Base-by-base conservation (phyloP, 2,113 vertebrate species). In the Laterallus jamaicensis region DNA sequence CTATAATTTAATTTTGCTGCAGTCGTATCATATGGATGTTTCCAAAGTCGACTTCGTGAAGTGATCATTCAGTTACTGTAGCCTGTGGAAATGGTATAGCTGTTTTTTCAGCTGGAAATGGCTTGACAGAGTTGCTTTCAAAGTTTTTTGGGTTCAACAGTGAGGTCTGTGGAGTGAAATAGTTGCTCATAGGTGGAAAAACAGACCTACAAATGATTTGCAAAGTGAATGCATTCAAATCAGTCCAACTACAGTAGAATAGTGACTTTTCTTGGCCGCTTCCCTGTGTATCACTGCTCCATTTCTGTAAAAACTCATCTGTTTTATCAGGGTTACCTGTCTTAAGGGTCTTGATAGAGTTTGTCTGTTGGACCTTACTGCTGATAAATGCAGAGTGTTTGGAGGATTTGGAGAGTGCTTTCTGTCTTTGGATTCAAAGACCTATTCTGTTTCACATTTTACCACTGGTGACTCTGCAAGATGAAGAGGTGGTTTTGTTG, bases 21-120 rank as follows among this genome's bases (percentile, higher is more conserved):
- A 14, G 58, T 71, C 4, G 0, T 9, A 29, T 52, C 20, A 25
- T 31, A 18, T 25, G 68, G 32, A 35, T 88, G 58, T 85, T 60
- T 68, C 75, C 50, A 64, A 54, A 37, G n/a, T 47, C 90, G 69
- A 19, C 58, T 80, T 25, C 62, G 37, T 75, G 77, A 54, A 42
- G 35, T 4, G 58, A 16, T 55, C 67, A 2, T 79, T 76, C 69
- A 44, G 49, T 87, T 74, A 50, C 81, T 91, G 76, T 77, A 93
- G 64, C 50, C 71, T 64, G 39, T 40, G 63, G 21, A 79, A 86
- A 63, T 35, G 82, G 21, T 70, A 37, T 17, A 35, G 71, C 70
- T 96, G 75, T 74, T 96, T 82, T 54, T 75, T 44, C 87, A 90
- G 86, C 92, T 96, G 93, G 59, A 90, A 71, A 29, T 49, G 52